Conservation (phyloP, 2,797 vertebrate species). For the Brachyrhaphis roseni region DNA sequence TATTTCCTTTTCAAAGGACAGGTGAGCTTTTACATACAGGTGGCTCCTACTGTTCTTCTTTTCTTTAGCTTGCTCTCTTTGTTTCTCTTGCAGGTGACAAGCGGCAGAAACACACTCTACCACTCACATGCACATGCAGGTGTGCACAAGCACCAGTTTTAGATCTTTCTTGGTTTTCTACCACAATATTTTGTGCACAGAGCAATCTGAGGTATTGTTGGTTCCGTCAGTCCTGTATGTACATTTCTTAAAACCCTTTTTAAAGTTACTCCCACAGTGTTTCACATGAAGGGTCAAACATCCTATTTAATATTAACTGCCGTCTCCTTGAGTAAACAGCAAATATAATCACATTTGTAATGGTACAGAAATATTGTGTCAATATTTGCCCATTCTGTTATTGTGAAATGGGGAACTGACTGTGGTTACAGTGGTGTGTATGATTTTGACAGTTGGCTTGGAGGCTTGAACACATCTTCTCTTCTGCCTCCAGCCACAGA, state of each 20-base stretch:
- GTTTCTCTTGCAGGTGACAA: conserved; percentile 51
- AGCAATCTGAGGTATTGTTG: conserved; percentile 35
- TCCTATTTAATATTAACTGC: conserved; percentile 74
- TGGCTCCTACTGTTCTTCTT: conserved; percentile 33
- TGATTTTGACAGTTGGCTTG: conserved; percentile 67
- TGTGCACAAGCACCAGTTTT: not conserved
- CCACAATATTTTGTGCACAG: conserved; percentile 50
- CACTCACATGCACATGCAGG: not conserved
- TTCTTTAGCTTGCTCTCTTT: conserved; percentile 38
- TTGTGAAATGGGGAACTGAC: conserved; percentile 75
- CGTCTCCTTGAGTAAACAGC: conserved; percentile 74
- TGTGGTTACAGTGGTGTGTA: conserved; percentile 62
- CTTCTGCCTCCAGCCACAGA: not conserved
- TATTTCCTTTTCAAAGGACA: conserved; percentile 29
- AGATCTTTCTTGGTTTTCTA: conserved; percentile 21
- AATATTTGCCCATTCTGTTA: conserved; percentile 80
- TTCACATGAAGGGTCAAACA: conserved; percentile 26
- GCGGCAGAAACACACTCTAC: conserved; percentile 24
- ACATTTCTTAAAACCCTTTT: conserved; percentile 22
- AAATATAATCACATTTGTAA: conserved; percentile 79
- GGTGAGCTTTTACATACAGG: conserved; percentile 72
- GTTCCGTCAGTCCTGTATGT: conserved; percentile 27
- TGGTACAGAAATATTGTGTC: conserved; percentile 76
- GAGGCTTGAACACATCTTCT: conserved; percentile 31
- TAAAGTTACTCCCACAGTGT: conserved; percentile 25